phyloP scores from a whole-genome alignment of 1,140 invertebrate species.

The Rhopalosiphum padi region DNA sequence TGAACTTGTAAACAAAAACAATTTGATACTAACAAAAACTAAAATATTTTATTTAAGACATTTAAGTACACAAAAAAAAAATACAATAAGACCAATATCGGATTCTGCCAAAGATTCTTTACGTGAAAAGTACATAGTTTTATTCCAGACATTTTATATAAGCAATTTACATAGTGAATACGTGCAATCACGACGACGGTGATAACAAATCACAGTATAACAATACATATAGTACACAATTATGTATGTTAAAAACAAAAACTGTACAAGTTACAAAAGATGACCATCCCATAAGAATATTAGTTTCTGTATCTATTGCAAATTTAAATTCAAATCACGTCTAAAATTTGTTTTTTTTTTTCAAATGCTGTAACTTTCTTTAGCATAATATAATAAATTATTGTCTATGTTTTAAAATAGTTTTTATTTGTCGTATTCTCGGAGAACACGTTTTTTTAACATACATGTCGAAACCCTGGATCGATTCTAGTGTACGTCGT shows the following conservation, averaged over 20 bases:
- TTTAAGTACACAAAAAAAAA: neutral
- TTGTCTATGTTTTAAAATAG: constrained; percentile 24
- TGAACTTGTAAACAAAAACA: neutral
- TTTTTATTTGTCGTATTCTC: constrained; percentile 7
- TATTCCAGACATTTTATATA: constrained; percentile 14
- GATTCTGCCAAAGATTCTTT: neutral
- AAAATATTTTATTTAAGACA: neutral
- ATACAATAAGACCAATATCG: neutral
- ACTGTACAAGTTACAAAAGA: constrained; percentile 21
- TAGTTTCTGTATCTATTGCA: neutral
- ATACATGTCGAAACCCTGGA: neutral
- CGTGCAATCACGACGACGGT: neutral
- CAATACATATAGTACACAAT: neutral
- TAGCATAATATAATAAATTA: neutral
- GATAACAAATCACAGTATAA: constrained; percentile 15
- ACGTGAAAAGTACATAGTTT: neutral
- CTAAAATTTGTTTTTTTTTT: constrained; percentile 20
- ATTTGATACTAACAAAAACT: neutral
- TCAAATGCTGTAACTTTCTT: constrained; percentile 30
- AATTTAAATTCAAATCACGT: constrained; percentile 18
- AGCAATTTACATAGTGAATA: neutral
- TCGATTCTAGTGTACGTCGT: neutral
- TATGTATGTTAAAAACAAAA: constrained; percentile 25
- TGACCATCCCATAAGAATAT: constrained; percentile 9
- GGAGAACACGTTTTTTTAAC: neutral